Conservation (phyloP, 2,888 invertebrate species). For the Ramazzottius varieornatus region DNA sequence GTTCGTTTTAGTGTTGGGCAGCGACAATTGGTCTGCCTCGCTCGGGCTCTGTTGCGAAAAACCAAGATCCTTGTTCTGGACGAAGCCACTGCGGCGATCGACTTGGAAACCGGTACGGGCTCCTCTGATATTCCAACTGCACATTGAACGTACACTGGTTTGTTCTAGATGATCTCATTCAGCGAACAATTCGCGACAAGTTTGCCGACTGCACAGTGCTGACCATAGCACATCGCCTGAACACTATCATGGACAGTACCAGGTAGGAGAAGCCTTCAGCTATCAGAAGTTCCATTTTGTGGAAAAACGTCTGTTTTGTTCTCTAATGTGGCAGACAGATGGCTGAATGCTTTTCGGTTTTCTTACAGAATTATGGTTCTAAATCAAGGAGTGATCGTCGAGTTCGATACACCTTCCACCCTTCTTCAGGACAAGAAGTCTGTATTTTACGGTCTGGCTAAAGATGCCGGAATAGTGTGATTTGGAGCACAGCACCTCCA, state of each 20-base stretch:
- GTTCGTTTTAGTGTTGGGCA: constrained; percentile 43
- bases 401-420: not conserved
- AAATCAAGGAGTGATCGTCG: not conserved
- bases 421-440: not conserved
- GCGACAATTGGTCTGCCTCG: constrained; percentile 60
- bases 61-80: constrained; percentile 58
- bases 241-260: constrained; percentile 18
- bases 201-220: constrained; percentile 5
- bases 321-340: no score
- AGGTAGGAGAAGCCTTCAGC: not conserved
- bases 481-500: no score
- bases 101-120: constrained; percentile 55
- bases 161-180: constrained; percentile 11
- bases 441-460: constrained; percentile 7
- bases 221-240: constrained; percentile 20
- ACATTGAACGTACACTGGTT: not conserved
- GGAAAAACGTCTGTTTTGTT: not conserved
- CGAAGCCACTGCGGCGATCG: constrained; percentile 69
- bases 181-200: not conserved
- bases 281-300: no score
- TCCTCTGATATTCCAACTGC: no score
- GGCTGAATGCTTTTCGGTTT: no score
- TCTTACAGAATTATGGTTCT: not conserved
- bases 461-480: not conserved
- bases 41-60: constrained; percentile 54